Base-by-base conservation (phyloP, 2,113 vertebrate species). In the Rhodinocichla rosea region DNA sequence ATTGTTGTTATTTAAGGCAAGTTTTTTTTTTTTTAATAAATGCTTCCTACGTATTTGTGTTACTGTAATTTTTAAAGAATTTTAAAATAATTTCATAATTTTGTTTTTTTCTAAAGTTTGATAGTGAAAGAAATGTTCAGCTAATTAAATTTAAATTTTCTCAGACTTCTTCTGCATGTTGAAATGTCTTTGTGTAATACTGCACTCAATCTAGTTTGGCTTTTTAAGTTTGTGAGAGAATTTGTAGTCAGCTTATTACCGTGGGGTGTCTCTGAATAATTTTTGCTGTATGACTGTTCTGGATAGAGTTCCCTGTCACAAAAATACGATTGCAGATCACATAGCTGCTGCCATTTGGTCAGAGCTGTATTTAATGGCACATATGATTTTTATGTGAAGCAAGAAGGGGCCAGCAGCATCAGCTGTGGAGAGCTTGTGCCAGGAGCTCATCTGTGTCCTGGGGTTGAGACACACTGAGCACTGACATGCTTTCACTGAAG, bases 81-180 rank as follows among this genome's bases (percentile, higher is more conserved):
- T 65, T 40, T 0, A 81, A 42, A 63, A 5, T 40, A 2, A 9
- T 30, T 28, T 42, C 0, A 2, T 67, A 9, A 6, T 24, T 82
- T 63, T 60, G 4, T 18, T 74, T 69, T 69, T 49, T 44, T 50
- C n/a, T 62, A 0, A 57, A 56, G 52, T 67, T 70, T 40, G 19
- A 2, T 39, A 65, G 50, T 22, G 15, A 32, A 42, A 77, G 11
- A 87, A 73, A 12, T 8, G 9, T 50, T 73, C 18, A 52, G 19
- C n/a, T 47, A 33, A 73, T n/a, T 74, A 16, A 4, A 26, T 65
- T 87, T 60, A 49, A 68, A 35, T 50, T 91, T 28, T 35, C 37
- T 56, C 49, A 64, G 13, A 15, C 28, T 63, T 42, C 17, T n/a
- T 21, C 45, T 57, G 13, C 33, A 6, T 0, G 0, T n/a, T 26